These are phyloP conservation scores for Tyrophagus putrescentiae DNA, from an alignment of 1,140 invertebrate genomes.

Conservation along the genomic window DNA sequence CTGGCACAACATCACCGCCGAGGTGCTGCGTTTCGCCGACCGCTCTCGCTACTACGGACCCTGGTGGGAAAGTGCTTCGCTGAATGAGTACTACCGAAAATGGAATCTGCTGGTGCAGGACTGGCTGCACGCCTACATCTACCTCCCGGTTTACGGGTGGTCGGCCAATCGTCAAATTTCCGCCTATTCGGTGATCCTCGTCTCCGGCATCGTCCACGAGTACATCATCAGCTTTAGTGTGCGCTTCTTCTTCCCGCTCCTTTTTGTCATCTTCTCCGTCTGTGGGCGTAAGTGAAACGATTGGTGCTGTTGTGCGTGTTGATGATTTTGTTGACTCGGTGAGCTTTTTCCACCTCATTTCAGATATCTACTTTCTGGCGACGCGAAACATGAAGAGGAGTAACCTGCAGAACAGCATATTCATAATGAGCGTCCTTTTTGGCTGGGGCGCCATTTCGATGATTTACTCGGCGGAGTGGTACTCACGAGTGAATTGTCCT, in stretches of 20 bases:
- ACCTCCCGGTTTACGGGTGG: constrained; percentile 38
- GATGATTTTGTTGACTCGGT: background rate
- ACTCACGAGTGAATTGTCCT: constrained; percentile 63
- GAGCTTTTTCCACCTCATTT: constrained; percentile 33
- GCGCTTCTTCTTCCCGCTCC: constrained; percentile 38
- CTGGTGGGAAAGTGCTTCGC: constrained; percentile 82
- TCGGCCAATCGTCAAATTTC: constrained; percentile 22
- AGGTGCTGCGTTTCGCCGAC: constrained; percentile 70
- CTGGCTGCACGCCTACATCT: constrained; percentile 83
- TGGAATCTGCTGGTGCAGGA: constrained; percentile 91
- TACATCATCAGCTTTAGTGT: constrained; percentile 36
- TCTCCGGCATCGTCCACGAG: constrained; percentile 39
- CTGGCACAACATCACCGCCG: constrained; percentile 74
- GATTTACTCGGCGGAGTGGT: constrained; percentile 69
- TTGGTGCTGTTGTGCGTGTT: too few relatives aligned
- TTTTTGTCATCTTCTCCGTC: constrained; percentile 37
- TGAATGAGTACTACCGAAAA: constrained; percentile 63
- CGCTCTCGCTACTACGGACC: constrained; percentile 71
- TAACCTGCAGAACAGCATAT: constrained; percentile 52
- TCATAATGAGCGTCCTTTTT: constrained; percentile 60
- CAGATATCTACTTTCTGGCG: constrained; percentile 40
- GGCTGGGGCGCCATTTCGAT: constrained; percentile 59
- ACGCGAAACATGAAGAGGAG: constrained; percentile 33
- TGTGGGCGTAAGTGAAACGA: constrained; percentile 37
- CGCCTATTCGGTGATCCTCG: constrained; percentile 34